Evolutionary conservation across 2,797 vertebrate species (phyloP), one percentile per base, ranked within the genome.

Genomic region (Rhyacichthys aspro): DNA sequence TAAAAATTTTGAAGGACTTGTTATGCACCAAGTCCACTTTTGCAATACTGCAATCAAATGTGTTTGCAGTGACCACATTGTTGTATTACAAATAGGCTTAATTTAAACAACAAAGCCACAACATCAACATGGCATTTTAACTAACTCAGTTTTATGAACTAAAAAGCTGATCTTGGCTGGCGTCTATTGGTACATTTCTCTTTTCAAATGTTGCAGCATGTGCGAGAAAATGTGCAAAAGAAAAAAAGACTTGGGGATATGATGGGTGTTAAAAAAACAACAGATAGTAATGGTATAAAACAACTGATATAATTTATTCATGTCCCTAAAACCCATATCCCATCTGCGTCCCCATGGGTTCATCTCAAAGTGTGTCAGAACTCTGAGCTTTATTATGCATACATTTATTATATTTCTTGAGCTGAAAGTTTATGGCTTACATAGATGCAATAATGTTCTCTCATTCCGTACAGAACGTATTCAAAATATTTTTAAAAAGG

Each of bases 221-320:
- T 43, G 6, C 59, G 67, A 18, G 11, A 72, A 45, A 43, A 14
- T 53, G 32, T 61, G 53, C 66, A 28, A 66, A 71, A 65, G 46
- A 64, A 49, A 58, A 16, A 47, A 37, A 69, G 47, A 67, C 46
- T 59, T 14, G 41, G 37, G 61, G 39, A 82, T 79, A 69, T 60
- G 44, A 81, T 58, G 61, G 48, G 41, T 65, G 66, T 67, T 79
- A 55, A 67, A 71, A 70, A 55, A 79, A 28, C 7, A 28, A 28
- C 4, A 28, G 55, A 77, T 69, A 67, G 75, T 67, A 78, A 76
- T 78, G 74, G 61, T 74, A 67, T 80, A 81, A 88, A 89, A 83
- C 74, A 88, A 80, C 75, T 53, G 58, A 67, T 78, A 72, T 89
- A 72, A 83, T 86, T 90, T 84, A 90, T 91, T 90, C 82, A 86